Percentiles rank a stretch among this genome's conserved stretches.
phyloP scores from a whole-genome alignment of 2,113 vertebrate genomes.

The Pionites leucogaster region DNA sequence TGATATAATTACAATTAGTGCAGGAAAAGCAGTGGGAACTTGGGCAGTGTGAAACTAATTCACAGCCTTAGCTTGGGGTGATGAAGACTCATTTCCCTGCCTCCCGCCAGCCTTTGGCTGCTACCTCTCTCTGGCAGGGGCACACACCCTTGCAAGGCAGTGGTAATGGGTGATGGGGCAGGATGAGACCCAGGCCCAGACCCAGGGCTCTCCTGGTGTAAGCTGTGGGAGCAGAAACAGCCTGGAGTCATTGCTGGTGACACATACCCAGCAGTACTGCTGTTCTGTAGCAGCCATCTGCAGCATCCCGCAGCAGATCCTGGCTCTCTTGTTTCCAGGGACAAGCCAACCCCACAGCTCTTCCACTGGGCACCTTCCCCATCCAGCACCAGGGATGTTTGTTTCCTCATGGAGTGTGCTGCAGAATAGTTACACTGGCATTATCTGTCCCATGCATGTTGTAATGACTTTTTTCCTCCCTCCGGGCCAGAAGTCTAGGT shows the following conservation, averaged over 20 bases:
- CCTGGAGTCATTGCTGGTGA: accelerated
- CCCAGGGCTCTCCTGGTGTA: neutral
- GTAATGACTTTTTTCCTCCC: too few relatives aligned
- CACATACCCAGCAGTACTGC: accelerated
- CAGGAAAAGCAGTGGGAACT: slow-evolving; percentile 35
- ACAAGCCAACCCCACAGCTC: too few relatives aligned
- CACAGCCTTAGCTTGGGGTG: neutral
- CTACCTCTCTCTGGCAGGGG: neutral
- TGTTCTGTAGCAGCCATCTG: accelerated
- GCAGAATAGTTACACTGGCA: neutral
- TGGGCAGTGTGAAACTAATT: slow-evolving; percentile 42
- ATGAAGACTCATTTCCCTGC: neutral
- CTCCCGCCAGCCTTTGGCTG: neutral
- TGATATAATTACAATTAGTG: slow-evolving; percentile 61
- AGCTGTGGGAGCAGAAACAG: neutral
- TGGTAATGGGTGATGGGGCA: accelerated
- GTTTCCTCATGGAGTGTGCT: accelerated
- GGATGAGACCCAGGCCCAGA: neutral
- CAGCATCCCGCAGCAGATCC: accelerated
- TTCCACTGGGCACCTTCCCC: neutral
- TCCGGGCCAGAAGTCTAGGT: too few relatives aligned
- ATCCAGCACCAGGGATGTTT: accelerated
- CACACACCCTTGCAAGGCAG: too few relatives aligned
- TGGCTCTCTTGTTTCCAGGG: neutral
- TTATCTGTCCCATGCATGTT: neutral